Evolutionary conservation across 2,113 vertebrate genomes (phyloP).

Genomic region (Phalacrocorax carbo): DNA sequence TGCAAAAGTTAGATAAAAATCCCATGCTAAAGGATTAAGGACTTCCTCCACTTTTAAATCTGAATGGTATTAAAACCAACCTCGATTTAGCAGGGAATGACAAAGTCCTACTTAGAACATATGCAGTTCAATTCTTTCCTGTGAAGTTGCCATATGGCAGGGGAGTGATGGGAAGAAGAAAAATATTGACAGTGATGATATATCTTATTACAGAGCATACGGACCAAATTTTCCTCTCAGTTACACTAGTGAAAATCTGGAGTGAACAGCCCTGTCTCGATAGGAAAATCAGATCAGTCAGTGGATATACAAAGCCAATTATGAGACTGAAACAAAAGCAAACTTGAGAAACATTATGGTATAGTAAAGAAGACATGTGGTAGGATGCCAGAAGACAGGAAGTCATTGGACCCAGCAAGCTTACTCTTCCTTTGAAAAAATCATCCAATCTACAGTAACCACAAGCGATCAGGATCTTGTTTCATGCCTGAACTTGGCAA

Average conservation of each 20-base stretch:
- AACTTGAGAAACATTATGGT: conserved; percentile 62
- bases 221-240: conserved; percentile 64
- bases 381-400: conserved; percentile 56
- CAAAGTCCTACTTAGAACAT: conserved; percentile 58
- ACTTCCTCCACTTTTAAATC: conserved; percentile 11
- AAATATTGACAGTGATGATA: conserved; percentile 69
- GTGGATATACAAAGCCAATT: conserved; percentile 66
- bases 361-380: conserved; percentile 41
- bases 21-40: not conserved
- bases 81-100: conserved; percentile 12
- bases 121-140: conserved; percentile 55
- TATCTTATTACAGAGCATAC: conserved; percentile 64
- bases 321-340: conserved; percentile 62
- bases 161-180: conserved; percentile 57
- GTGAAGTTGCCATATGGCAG: conserved; percentile 65
- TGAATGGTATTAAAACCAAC: conserved; percentile 32
- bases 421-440: conserved; percentile 22
- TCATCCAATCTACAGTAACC: conserved; percentile 4
- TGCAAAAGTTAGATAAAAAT: not conserved
- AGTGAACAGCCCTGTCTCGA: conserved; percentile 52
- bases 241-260: conserved; percentile 65
- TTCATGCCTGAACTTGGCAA: conserved; percentile 41
- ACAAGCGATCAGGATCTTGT: conserved; percentile 19
- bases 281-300: conserved; percentile 60
- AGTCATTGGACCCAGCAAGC: not conserved